Conservation (phyloP, 2,113 vertebrate genomes). For the Macaca fascicularis region T2T-MFA8v1.1 NC_088393.1:7433501-7434000, state of each 20-base stretch:
- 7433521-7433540: rapidly evolving
- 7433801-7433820: too few relatives aligned
- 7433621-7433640: neutral
- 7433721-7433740: neutral
- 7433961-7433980: neutral
- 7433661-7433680: neutral
- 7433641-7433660: neutral
- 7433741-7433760: too few relatives aligned
- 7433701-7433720: neutral
- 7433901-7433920: neutral
- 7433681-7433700: neutral
- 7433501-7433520: rapidly evolving
- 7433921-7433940: neutral
- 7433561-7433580: neutral
- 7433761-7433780: too few relatives aligned
- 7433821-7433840: neutral
- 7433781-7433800: neutral
- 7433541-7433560: neutral
- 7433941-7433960: neutral
- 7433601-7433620: too few relatives aligned
- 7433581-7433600: neutral
- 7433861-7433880: neutral
- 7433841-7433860: neutral
- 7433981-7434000: neutral
- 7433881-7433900: neutral